phyloP scores from a whole-genome alignment of 2,113 vertebrate species.

The Bettongia penicillata region DNA sequence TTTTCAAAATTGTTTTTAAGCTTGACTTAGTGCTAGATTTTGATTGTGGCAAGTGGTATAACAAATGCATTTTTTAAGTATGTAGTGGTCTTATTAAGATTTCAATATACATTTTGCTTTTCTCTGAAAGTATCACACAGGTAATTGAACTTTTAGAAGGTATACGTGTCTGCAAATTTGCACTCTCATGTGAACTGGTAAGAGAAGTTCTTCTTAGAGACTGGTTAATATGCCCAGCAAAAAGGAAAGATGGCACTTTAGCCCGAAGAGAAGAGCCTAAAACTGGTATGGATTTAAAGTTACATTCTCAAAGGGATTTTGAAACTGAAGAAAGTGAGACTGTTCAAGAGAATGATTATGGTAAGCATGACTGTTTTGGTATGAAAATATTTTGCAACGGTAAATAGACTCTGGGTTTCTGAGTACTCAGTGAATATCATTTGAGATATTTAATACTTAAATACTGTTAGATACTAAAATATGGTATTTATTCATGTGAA shows the following conservation, averaged over 20 bases:
- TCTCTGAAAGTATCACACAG: constrained; percentile 91
- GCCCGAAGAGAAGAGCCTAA: constrained; percentile 77
- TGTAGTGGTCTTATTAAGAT: constrained; percentile 29
- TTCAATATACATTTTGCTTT: constrained; percentile 66
- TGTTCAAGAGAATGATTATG: constrained; percentile 68
- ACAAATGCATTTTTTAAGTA: constrained; percentile 27
- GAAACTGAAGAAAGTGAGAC: constrained; percentile 61
- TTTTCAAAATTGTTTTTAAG: not conserved
- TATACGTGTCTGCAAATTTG: constrained; percentile 83
- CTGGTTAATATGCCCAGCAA: constrained; percentile 89
- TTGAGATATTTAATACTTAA: constrained; percentile 23
- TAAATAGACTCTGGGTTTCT: constrained; percentile 39
- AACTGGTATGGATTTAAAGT: constrained; percentile 64
- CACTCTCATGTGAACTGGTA: constrained; percentile 90
- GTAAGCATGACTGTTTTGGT: constrained; percentile 76
- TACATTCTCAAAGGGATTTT: constrained; percentile 64
- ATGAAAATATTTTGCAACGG: not conserved
- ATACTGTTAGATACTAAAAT: constrained; percentile 39
- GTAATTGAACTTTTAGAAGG: constrained; percentile 91
- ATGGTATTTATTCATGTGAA: constrained; percentile 3
- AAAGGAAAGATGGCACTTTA: constrained; percentile 85
- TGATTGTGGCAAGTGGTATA: constrained; percentile 22
- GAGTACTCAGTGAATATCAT: constrained; percentile 12
- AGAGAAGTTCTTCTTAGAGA: constrained; percentile 88
- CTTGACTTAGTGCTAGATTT: constrained; percentile 53